Evolutionary conservation across 92 coral and sea anemone genomes (phyloP).

Genomic region (Zoanthus solanderi): DNA sequence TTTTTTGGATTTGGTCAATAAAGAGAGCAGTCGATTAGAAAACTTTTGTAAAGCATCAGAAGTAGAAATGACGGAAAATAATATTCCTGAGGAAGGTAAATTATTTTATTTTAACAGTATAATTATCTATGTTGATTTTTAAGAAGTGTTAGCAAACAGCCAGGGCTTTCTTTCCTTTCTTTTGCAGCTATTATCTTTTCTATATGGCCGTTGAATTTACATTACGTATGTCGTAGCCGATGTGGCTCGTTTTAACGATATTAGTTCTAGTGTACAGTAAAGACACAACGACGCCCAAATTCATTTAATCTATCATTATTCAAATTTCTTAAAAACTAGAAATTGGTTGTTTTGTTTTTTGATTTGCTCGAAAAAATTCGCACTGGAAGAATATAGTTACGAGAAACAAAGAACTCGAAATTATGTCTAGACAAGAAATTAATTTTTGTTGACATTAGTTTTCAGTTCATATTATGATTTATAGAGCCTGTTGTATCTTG

Average conservation of each 20-base stretch:
- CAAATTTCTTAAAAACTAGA: background rate
- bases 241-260: background rate
- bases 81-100: conserved; percentile 87
- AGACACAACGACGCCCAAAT: background rate
- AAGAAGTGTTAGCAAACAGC: conserved; percentile 14
- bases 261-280: background rate
- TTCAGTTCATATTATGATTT: background rate
- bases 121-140: conserved; percentile 5
- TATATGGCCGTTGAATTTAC: background rate
- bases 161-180: background rate
- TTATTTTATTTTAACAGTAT: background rate
- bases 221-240: background rate
- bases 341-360: background rate
- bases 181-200: background rate
- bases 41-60: conserved; percentile 73
- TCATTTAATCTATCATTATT: background rate
- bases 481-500: background rate
- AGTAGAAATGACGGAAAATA: conserved; percentile 79
- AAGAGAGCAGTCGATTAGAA: conserved; percentile 79
- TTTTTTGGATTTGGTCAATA: conserved; percentile 80
- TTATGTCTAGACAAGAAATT: conserved; percentile 37
- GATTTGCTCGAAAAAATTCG: background rate
- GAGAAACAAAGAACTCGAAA: conserved; percentile 13
- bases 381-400: background rate
- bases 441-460: background rate